Evolutionary conservation across 2,113 vertebrate genomes (phyloP).

Genomic region (Paraplagusia blochii): DNA sequence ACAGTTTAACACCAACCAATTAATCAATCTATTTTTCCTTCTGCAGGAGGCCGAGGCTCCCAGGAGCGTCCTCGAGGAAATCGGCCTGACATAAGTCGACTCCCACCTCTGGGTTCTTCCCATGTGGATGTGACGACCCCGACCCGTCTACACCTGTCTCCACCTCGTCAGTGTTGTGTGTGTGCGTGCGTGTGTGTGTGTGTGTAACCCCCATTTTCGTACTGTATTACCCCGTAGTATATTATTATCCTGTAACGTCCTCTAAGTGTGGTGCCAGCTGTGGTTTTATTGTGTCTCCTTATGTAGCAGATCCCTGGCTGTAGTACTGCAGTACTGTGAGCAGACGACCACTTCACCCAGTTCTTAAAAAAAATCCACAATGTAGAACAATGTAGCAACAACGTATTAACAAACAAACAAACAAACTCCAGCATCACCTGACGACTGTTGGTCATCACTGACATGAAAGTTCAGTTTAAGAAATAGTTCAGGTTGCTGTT

Average conservation of each 20-base stretch:
- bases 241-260: constrained; percentile 42
- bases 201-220: constrained; percentile 39
- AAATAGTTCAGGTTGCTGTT: constrained; percentile 27
- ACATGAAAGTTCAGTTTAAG: constrained; percentile 13
- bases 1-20: neutral
- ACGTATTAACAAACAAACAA: constrained; percentile 7
- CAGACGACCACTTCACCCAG: constrained; percentile 15
- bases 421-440: constrained; percentile 21
- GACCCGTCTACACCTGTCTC: constrained; percentile 17
- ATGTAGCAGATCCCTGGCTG: constrained; percentile 29
- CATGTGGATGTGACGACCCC: constrained; percentile 27
- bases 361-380: constrained; percentile 15
- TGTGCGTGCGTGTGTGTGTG: constrained; percentile 50
- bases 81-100: constrained; percentile 89
- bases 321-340: constrained; percentile 19
- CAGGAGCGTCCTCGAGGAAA: constrained; percentile 96
- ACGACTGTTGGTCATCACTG: constrained; percentile 7
- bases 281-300: constrained; percentile 49
- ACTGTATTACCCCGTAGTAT: constrained; percentile 45
- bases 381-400: constrained; percentile 62
- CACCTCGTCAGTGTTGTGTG: constrained; percentile 23
- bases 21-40: constrained; percentile 46
- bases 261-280: constrained; percentile 60
- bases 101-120: constrained; percentile 4
- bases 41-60: constrained; percentile 95